These are phyloP conservation scores for Mohoua ochrocephala DNA, from an alignment of 2,113 vertebrate species.

Conservation along the genomic window DNA sequence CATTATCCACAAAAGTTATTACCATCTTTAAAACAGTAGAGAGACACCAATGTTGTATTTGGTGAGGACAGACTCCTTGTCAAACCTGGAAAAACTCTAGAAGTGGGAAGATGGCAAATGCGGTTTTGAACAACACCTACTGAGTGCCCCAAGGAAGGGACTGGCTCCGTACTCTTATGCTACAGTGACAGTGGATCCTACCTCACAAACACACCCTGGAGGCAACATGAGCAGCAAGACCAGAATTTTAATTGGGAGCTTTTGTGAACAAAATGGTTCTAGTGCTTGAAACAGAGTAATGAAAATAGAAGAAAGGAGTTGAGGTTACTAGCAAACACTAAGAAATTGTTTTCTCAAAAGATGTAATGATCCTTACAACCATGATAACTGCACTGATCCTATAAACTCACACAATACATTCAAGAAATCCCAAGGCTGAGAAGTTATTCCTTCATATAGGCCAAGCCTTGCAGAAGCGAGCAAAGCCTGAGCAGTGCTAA, in stretches of 20 bases:
- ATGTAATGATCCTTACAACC: neutral
- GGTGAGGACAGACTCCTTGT: neutral
- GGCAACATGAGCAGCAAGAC: neutral
- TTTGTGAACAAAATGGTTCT: neutral
- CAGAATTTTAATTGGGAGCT: neutral
- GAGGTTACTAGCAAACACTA: neutral
- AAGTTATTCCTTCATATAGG: neutral
- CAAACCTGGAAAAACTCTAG: neutral
- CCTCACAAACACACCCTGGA: neutral
- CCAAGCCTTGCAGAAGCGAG: neutral
- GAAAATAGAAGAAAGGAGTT: neutral
- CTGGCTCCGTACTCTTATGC: neutral
- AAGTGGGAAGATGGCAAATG: neutral
- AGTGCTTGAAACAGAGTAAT: neutral
- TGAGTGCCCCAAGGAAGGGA: fast-evolving
- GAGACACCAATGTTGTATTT: neutral
- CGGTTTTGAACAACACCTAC: neutral
- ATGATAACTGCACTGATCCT: neutral
- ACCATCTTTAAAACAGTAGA: neutral
- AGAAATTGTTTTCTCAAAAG: neutral
- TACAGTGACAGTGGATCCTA: neutral
- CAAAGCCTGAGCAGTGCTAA: neutral
- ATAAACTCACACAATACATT: neutral
- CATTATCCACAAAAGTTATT: neutral
- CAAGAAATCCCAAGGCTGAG: neutral